These are phyloP conservation scores for Matsumyia berberina DNA, from an alignment of 2,888 invertebrate species.

Conservation along the genomic window DNA sequence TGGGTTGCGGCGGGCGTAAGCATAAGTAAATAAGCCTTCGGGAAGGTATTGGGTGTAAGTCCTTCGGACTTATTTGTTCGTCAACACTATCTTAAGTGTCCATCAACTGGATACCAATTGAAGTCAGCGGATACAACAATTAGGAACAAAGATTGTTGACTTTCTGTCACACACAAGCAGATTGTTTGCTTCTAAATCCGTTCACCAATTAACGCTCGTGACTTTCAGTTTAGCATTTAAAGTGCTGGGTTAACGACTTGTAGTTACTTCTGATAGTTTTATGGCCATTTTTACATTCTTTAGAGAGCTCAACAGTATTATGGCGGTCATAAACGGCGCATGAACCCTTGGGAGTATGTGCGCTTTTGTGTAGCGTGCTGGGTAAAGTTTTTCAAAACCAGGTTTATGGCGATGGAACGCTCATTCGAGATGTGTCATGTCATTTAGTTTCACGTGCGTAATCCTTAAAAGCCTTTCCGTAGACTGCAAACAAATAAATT, in stretches of 20 bases:
- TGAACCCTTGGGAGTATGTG: conserved; percentile 44
- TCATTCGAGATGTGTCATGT: background rate
- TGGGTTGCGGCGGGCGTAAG: no score
- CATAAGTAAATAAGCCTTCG: conserved; percentile 2
- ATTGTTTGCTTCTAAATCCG: background rate
- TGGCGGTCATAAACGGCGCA: conserved; percentile 42
- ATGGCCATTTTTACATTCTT: conserved; percentile 18
- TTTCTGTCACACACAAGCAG: background rate
- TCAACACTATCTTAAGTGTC: conserved; percentile 17
- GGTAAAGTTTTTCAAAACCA: conserved; percentile 7
- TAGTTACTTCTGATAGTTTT: conserved; percentile 46
- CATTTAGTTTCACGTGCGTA: no score
- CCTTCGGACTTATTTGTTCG: conserved; percentile 12
- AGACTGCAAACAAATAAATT: background rate
- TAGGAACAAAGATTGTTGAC: background rate
- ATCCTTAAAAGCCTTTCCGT: background rate
- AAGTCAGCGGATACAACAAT: conserved; percentile 21
- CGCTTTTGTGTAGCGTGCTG: conserved; percentile 37
- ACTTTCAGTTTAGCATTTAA: conserved; percentile 46
- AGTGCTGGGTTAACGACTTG: conserved; percentile 38
- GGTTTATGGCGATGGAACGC: background rate
- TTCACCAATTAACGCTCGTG: conserved; percentile 37
- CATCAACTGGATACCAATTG: conserved; percentile 14
- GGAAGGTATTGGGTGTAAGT: background rate
- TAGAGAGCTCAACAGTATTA: conserved; percentile 15